Percentiles rank a stretch among this genome's conserved stretches.
These are phyloP conservation scores for Nyctereutes procyonoides DNA, from an alignment of 2,113 vertebrate species.

Conservation along the genomic window DNA sequence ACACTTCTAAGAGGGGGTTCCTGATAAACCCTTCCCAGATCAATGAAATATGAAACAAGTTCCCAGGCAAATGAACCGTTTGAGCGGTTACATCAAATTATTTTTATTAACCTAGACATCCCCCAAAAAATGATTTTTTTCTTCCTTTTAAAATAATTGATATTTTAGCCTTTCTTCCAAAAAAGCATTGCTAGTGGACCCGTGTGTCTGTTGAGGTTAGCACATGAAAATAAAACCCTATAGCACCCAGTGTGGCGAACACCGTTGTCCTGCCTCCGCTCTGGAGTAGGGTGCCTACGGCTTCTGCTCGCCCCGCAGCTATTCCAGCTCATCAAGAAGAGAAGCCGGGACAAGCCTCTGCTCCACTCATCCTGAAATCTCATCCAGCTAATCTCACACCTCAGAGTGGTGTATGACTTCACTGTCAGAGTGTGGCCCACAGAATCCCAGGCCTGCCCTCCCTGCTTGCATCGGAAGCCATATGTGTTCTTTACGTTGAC, in stretches of 20 bases:
- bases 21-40: background rate
- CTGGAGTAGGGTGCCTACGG: no score
- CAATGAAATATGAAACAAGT: background rate
- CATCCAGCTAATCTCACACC: background rate
- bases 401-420: background rate
- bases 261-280: no score
- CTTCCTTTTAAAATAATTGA: background rate
- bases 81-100: background rate
- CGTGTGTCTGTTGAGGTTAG: background rate
- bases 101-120: background rate
- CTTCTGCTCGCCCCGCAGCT: background rate
- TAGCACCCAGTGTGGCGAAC: background rate
- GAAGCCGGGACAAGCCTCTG: background rate
- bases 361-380: background rate
- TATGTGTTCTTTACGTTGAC: background rate
- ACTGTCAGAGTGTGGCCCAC: background rate
- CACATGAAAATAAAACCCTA: background rate
- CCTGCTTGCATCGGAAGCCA: background rate
- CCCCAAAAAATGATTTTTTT: background rate
- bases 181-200: background rate
- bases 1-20: background rate
- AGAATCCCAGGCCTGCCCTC: rapidly evolving
- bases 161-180: background rate
- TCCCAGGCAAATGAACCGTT: background rate
- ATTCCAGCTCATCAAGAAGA: background rate